Percentiles rank a stretch among this genome's conserved stretches.
Conservation (phyloP, 2,113 vertebrate species). For the Sylvilagus bachmani region DNA sequence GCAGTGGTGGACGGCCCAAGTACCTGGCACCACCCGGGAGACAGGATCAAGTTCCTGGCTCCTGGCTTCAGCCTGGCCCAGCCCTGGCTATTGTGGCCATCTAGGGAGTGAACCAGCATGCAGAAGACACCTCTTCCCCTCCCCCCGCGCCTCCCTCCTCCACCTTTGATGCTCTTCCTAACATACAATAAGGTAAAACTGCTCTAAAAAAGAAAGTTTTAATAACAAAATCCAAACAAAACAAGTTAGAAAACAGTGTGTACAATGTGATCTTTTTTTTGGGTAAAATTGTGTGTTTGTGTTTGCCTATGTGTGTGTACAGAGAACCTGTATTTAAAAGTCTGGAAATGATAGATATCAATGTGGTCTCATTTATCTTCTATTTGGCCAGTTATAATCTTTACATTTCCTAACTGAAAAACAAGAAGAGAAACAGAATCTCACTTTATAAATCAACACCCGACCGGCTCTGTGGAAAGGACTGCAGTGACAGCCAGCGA, state of each 20-base stretch:
- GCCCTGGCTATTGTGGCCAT: too few relatives aligned
- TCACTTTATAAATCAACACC: not conserved
- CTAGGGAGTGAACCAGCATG: too few relatives aligned
- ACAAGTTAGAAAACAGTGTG: not conserved
- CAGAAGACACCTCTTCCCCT: too few relatives aligned
- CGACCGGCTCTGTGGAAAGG: conserved; percentile 42
- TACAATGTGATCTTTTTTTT: not conserved
- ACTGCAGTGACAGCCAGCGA: not conserved
- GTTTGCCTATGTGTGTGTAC: too few relatives aligned
- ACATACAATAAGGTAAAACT: not conserved
- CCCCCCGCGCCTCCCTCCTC: too few relatives aligned
- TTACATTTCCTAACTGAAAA: conserved; percentile 25
- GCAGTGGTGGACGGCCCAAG: too few relatives aligned
- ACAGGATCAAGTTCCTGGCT: too few relatives aligned
- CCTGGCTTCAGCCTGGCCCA: too few relatives aligned
- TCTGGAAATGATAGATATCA: not conserved
- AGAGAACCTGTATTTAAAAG: not conserved
- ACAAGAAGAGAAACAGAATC: conserved; percentile 24
- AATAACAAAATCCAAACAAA: not conserved
- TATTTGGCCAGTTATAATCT: not conserved
- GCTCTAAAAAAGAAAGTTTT: not conserved
- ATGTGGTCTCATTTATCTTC: not conserved
- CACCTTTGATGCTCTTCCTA: too few relatives aligned
- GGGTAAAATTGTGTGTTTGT: not conserved
- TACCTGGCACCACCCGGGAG: too few relatives aligned